phyloP scores from a whole-genome alignment of 2,797 vertebrate species.

The Enteromius unitaeniatus region DNA sequence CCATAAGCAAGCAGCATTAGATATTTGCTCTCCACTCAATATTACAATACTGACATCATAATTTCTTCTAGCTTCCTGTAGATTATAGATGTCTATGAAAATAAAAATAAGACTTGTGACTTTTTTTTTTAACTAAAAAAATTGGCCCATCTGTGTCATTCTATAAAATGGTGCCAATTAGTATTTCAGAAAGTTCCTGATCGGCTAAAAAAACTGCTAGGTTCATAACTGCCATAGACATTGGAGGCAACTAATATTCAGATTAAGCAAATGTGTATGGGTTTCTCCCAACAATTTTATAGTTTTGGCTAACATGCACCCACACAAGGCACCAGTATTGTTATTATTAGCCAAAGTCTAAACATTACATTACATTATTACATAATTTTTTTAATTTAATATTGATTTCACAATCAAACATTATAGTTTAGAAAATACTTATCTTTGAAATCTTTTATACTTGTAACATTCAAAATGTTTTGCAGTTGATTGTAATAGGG shows the following conservation, averaged over 20 bases:
- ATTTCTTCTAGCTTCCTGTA: neutral
- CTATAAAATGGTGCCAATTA: neutral
- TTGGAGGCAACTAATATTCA: neutral
- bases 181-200: neutral
- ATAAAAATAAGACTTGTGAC: neutral
- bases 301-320: neutral
- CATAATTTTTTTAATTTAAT: neutral
- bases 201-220: neutral
- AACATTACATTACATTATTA: neutral
- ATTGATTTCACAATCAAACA: neutral
- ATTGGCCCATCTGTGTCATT: neutral
- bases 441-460: neutral
- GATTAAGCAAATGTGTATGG: neutral
- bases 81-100: neutral
- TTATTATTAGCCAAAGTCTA: neutral
- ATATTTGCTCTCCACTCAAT: conserved; percentile 61
- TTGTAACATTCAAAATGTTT: neutral
- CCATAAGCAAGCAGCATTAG: conserved; percentile 72
- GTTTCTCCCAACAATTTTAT: no score
- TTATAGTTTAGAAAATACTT: neutral
- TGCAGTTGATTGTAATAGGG: neutral
- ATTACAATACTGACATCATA: conserved; percentile 22
- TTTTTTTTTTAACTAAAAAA: neutral
- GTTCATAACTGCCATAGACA: neutral
- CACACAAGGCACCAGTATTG: neutral